These are phyloP conservation scores for Molorchus minor DNA, from an alignment of 2,888 invertebrate genomes.

Conservation along the genomic window DNA sequence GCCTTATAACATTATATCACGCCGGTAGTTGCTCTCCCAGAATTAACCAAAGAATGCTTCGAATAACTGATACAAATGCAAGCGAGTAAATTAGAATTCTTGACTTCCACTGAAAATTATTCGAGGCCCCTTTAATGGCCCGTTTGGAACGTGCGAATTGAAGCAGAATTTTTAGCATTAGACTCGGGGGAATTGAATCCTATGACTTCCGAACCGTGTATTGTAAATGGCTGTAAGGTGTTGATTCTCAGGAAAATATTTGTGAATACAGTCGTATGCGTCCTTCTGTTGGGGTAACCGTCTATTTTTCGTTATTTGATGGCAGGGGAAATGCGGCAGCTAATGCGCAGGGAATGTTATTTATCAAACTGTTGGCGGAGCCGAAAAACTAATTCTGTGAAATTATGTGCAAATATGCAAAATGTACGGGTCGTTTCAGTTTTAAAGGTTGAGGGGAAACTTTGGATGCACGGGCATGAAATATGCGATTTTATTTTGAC, in stretches of 20 bases:
- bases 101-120: constrained; percentile 10
- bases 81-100: constrained; percentile 22
- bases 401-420: constrained; percentile 9
- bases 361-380: constrained; percentile 14
- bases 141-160: constrained; percentile 29
- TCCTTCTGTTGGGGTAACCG: constrained; percentile 19
- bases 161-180: constrained; percentile 30
- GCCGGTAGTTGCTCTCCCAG: too few relatives aligned
- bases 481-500: too few relatives aligned
- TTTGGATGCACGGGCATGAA: too few relatives aligned
- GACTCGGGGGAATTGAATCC: constrained; percentile 17
- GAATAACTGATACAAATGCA: constrained; percentile 16
- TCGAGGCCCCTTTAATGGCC: constrained; percentile 16
- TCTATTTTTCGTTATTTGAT: constrained; percentile 22
- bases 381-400: constrained; percentile 8
- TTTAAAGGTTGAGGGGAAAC: not conserved
- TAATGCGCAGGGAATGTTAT: constrained; percentile 2
- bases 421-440: not conserved
- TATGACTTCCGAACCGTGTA: constrained; percentile 28
- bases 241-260: constrained; percentile 23
- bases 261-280: constrained; percentile 27
- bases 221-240: constrained; percentile 32
- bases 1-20: too few relatives aligned
- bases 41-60: constrained; percentile 7
- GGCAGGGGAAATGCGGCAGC: not conserved